Evolutionary conservation across 2,113 vertebrate genomes (phyloP).

Genomic region (Litocranius walleri): DNA sequence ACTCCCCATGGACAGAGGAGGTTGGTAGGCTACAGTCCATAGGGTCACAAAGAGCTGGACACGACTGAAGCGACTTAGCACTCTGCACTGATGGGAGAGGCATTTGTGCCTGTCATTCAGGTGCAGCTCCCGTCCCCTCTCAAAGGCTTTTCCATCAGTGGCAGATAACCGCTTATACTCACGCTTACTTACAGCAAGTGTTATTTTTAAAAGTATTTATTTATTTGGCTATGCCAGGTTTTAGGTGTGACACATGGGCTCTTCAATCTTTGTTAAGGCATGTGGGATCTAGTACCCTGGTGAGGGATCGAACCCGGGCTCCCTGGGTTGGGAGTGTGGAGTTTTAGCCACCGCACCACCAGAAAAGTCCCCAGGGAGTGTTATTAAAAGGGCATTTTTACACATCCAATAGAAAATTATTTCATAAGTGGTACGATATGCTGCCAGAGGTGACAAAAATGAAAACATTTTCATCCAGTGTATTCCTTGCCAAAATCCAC

Average conservation of each 20-base stretch:
- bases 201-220: neutral
- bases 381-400: neutral
- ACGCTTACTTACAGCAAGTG: neutral
- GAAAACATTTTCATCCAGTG: neutral
- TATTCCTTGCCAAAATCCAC: neutral
- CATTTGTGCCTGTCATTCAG: no score
- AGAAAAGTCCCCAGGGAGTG: neutral
- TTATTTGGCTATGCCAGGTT: neutral
- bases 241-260: neutral
- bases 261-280: neutral
- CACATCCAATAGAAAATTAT: neutral
- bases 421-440: neutral
- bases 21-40: neutral
- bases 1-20: neutral
- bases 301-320: neutral
- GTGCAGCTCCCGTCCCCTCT: neutral
- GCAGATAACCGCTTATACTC: neutral
- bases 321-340: neutral
- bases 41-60: neutral
- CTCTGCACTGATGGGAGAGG: rapidly evolving
- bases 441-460: slow-evolving; percentile 16
- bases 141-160: neutral
- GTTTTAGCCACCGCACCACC: neutral
- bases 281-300: neutral
- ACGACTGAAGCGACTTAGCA: neutral